Evolutionary conservation across 2,113 vertebrate genomes (phyloP), one percentile per base, ranked within the genome.

Genomic region (Limanda limanda): DNA sequence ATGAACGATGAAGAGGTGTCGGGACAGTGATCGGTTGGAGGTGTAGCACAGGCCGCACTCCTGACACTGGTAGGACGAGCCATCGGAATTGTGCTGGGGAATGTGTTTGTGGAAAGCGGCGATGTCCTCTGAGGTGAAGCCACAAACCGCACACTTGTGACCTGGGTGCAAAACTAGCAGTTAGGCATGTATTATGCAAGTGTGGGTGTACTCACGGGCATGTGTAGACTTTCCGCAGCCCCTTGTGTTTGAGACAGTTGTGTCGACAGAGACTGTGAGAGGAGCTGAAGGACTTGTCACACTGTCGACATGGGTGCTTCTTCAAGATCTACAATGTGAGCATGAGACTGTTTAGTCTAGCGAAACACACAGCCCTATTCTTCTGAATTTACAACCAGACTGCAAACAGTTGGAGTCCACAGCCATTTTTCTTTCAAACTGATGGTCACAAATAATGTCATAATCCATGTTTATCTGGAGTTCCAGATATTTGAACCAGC

Each of bases 231-330:
- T 97, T 99, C 64, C 96, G 90, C 61, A 97, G 95, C 74, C 97
- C 98, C 90, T 98, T 98, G 95, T 99, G 98, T 91, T 99, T 99
- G 91, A 99, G 98, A 1, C 98, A 96, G 55, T 99, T 98, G 92
- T 99, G 98, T 56, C 98, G 94, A 81, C 97, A 99, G 18, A 99
- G 94, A 80, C 98, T 99, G 81, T 99, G 97, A 1, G 98, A 97
- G 0, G 97, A 99, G 61, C 97, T 98, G 92, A 99, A 99, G 0
- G 98, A 99, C 86, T 99, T 99, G 79, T 99, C 97, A 66, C 98
- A 99, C 40, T 98, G 97, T 48, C 96, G 95, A 82, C 98, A 99
- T 0, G 98, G 98, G 71, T 99, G 96, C 45, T 98, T 99, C 94
- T 99, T 99, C 94, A 99, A 94, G 93, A 96, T 96, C 98, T 99